A percentile compares a stretch with the other conserved stretches of the same genome.
phyloP scores from a whole-genome alignment of 1,140 invertebrate genomes.

The Drosophila watanabei region DNA sequence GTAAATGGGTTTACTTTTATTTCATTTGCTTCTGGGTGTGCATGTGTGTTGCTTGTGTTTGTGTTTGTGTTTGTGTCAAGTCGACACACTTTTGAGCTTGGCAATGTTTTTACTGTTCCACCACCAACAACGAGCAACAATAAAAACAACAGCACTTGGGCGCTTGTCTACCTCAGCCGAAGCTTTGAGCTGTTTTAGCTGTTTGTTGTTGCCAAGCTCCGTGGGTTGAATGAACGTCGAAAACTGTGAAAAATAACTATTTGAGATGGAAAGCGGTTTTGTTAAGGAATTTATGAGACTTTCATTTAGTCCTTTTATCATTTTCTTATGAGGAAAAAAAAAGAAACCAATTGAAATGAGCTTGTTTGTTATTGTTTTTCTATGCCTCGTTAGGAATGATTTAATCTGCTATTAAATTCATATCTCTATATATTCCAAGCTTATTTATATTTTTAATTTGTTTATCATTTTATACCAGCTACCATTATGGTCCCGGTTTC shows the following conservation, averaged over 20 bases:
- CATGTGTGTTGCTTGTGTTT: conserved; percentile 34
- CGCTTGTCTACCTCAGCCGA: conserved; percentile 41
- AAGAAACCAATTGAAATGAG: background rate
- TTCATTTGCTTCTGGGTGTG: conserved; percentile 73
- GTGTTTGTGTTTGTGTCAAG: conserved; percentile 59
- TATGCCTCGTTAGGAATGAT: background rate
- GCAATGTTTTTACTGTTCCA: conserved; percentile 69
- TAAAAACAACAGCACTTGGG: conserved; percentile 32
- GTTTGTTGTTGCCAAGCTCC: conserved; percentile 56
- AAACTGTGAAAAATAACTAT: conserved; percentile 28
- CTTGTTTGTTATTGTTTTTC: background rate
- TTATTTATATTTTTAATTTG: background rate
- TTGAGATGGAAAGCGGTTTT: background rate
- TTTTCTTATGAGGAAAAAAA: background rate
- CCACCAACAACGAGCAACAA: conserved; percentile 36
- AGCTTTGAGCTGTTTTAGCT: conserved; percentile 31
- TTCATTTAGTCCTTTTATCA: background rate
- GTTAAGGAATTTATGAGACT: background rate
- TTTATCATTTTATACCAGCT: background rate
- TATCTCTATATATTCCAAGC: background rate
- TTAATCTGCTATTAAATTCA: background rate
- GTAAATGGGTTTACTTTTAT: conserved; percentile 84
- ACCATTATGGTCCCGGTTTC: accelerated
- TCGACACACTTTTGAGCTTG: conserved; percentile 77
- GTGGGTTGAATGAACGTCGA: conserved; percentile 44